A percentile compares a stretch with the other conserved stretches of the same genome.
These are phyloP conservation scores for Watsonalla cultraria DNA, from an alignment of 2,888 invertebrate species.

Conservation along the genomic window DNA sequence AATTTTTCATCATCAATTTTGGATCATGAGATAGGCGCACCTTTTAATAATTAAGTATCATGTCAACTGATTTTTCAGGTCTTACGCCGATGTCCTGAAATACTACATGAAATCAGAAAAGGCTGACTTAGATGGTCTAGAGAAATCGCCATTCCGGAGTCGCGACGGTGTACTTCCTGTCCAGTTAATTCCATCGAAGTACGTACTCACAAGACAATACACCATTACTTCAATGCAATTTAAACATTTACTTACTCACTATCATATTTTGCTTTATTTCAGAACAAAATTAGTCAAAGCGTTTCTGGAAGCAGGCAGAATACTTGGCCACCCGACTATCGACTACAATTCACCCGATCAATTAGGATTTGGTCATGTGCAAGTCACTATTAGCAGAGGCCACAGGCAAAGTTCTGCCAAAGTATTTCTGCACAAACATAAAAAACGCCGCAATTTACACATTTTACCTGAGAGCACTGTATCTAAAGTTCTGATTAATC, in stretches of 20 bases:
- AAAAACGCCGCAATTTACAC: constrained; percentile 81
- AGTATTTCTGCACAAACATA: constrained; percentile 80
- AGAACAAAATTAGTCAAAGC: constrained; percentile 62
- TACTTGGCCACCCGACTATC: constrained; percentile 81
- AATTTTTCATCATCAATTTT: too few relatives aligned
- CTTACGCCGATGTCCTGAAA: constrained; percentile 79
- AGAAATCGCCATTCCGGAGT: constrained; percentile 75
- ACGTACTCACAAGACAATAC: constrained; percentile 9
- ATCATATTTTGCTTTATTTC: constrained; percentile 21
- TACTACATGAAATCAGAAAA: constrained; percentile 81
- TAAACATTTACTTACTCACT: neutral
- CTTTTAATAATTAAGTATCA: too few relatives aligned
- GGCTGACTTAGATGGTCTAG: constrained; percentile 64
- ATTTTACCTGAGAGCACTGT: constrained; percentile 82
- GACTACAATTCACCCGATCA: constrained; percentile 83
- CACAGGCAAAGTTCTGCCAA: constrained; percentile 82
- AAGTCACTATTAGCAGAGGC: constrained; percentile 79
- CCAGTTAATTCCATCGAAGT: constrained; percentile 78
- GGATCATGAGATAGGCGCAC: too few relatives aligned
- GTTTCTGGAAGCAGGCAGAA: constrained; percentile 80
- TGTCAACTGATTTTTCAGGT: constrained; percentile 49
- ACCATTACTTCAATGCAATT: neutral
- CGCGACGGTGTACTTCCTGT: constrained; percentile 80
- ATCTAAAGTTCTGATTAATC: constrained; percentile 82
- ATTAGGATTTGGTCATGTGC: constrained; percentile 82